Evolutionary conservation across 2,113 vertebrate species (phyloP).

Genomic region (Osmerus mordax): DNA sequence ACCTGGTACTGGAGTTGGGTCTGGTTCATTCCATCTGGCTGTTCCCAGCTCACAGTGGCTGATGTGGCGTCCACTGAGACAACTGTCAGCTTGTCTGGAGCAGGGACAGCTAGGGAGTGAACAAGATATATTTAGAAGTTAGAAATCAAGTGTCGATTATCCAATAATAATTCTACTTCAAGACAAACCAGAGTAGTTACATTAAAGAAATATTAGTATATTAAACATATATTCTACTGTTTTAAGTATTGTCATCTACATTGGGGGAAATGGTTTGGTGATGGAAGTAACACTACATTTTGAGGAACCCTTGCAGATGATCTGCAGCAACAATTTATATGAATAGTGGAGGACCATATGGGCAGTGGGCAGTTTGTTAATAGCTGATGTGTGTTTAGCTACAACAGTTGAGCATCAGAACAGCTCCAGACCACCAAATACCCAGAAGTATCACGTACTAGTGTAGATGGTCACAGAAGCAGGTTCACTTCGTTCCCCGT

Average conservation of each 20-base stretch:
- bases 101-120: background rate
- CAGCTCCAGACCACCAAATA: background rate
- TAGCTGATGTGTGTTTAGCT: too few species aligned
- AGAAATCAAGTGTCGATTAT: background rate
- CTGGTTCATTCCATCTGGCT: background rate
- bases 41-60: background rate
- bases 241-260: too few species aligned
- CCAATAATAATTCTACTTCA: background rate
- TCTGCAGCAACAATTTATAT: too few species aligned
- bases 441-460: conserved; percentile 20
- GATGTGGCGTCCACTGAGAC: background rate
- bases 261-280: too few species aligned
- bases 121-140: background rate
- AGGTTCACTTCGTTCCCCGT: conserved; percentile 3
- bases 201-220: too few species aligned
- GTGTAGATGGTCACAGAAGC: conserved; percentile 12
- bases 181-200: too few species aligned
- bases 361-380: too few species aligned
- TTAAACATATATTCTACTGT: too few species aligned
- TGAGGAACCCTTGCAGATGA: too few species aligned
- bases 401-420: background rate
- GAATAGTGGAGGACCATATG: too few species aligned
- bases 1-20: background rate
- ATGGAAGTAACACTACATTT: too few species aligned
- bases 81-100: background rate